A percentile compares a stretch with the other conserved stretches of the same genome.
Evolutionary conservation across 2,888 invertebrate genomes (phyloP).

Genomic region (Cantharis lateralis): DNA sequence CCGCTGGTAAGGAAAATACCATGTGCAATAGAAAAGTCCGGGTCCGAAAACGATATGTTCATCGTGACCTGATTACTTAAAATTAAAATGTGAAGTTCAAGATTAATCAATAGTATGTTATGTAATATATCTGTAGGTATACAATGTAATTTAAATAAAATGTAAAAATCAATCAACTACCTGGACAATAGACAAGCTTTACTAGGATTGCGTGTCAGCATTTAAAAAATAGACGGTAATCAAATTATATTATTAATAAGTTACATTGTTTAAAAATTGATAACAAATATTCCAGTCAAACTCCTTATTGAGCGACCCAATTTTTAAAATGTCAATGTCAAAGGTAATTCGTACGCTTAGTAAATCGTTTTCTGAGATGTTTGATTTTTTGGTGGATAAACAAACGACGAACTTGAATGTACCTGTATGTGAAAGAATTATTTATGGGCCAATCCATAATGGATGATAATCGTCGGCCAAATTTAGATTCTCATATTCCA

Average conservation of each 20-base stretch:
- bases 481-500: background rate
- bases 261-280: background rate
- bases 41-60: background rate
- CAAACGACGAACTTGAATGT: background rate
- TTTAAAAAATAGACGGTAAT: background rate
- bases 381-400: background rate
- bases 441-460: background rate
- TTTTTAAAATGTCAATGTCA: conserved; percentile 1
- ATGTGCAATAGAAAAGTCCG: background rate
- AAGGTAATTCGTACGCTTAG: background rate
- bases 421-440: background rate
- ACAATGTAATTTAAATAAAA: background rate
- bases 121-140: too few species aligned
- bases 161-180: background rate
- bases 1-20: background rate
- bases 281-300: background rate
- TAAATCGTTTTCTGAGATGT: background rate
- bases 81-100: background rate
- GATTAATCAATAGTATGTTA: background rate
- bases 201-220: background rate
- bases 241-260: conserved; percentile 2
- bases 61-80: background rate
- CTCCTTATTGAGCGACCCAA: background rate
- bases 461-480: background rate
- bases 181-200: background rate